Evolutionary conservation across 2,888 invertebrate species (phyloP).

Genomic region (Zygaena filipendulae): DNA sequence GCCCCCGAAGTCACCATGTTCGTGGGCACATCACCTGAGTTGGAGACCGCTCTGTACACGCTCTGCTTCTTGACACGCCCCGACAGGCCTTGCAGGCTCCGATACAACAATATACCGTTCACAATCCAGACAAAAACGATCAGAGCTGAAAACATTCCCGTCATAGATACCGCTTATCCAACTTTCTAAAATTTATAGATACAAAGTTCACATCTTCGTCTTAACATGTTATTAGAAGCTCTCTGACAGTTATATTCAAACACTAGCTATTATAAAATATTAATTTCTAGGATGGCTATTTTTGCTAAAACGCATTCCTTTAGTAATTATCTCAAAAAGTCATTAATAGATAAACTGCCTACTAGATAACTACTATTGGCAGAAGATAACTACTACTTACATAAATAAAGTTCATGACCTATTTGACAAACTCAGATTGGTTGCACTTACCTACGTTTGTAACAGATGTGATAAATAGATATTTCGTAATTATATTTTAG

Average conservation of each 20-base stretch:
- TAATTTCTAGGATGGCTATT: too few species aligned
- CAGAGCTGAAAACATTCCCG: conserved; percentile 39
- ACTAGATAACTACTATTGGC: too few species aligned
- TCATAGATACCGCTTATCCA: conserved; percentile 55
- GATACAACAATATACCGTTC: conserved; percentile 46
- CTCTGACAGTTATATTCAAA: too few species aligned
- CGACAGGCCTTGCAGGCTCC: conserved; percentile 78
- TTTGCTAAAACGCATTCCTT: too few species aligned
- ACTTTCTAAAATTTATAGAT: conserved; percentile 28
- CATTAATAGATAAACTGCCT: too few species aligned
- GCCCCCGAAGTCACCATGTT: conserved; percentile 86
- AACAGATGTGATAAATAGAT: too few species aligned
- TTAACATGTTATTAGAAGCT: too few species aligned
- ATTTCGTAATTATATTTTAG: too few species aligned
- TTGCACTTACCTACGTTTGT: too few species aligned
- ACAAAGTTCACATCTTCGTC: neutral
- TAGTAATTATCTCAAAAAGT: conserved; percentile 13
- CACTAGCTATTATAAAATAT: neutral
- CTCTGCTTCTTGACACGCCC: conserved; percentile 86
- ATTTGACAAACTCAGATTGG: too few species aligned
- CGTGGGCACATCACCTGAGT: conserved; percentile 89
- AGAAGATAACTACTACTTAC: too few species aligned
- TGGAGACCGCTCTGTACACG: conserved; percentile 90
- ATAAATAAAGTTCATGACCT: too few species aligned
- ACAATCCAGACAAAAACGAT: conserved; percentile 53